Evolutionary conservation across 2,888 invertebrate species (phyloP).

Genomic region (Oegoconia quadripuncta): DNA sequence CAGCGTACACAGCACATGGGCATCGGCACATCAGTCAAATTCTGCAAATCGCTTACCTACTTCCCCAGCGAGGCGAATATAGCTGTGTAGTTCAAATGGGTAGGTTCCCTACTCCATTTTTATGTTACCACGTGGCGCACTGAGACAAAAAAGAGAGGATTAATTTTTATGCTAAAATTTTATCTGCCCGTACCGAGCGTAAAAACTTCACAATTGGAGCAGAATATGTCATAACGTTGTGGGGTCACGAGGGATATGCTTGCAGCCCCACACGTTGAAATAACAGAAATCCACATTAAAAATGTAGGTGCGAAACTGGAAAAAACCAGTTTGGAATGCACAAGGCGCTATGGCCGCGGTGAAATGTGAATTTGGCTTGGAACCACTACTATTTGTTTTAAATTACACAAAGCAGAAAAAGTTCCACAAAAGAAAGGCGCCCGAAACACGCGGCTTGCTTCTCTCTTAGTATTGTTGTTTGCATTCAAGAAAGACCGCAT

Average conservation of each 20-base stretch:
- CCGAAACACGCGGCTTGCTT: not conserved
- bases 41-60: too few species aligned
- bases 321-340: constrained; percentile 19
- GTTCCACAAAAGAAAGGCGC: not conserved
- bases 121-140: too few species aligned
- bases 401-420: not conserved
- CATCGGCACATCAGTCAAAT: too few species aligned
- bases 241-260: not conserved
- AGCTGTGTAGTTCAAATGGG: too few species aligned
- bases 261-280: not conserved
- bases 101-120: too few species aligned
- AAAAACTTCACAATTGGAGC: not conserved
- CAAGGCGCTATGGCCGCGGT: constrained; percentile 14
- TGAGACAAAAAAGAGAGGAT: too few species aligned
- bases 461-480: too few species aligned
- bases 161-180: too few species aligned
- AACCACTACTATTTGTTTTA: constrained; percentile 7
- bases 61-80: too few species aligned
- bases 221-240: not conserved
- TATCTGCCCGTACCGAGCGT: too few species aligned
- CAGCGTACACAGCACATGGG: too few species aligned
- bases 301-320: constrained; percentile 4
- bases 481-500: too few species aligned
- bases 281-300: constrained; percentile 1
- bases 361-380: constrained; percentile 21